Base-by-base conservation (phyloP, 2,797 vertebrate species). In the Diplodus puntazzo region DNA sequence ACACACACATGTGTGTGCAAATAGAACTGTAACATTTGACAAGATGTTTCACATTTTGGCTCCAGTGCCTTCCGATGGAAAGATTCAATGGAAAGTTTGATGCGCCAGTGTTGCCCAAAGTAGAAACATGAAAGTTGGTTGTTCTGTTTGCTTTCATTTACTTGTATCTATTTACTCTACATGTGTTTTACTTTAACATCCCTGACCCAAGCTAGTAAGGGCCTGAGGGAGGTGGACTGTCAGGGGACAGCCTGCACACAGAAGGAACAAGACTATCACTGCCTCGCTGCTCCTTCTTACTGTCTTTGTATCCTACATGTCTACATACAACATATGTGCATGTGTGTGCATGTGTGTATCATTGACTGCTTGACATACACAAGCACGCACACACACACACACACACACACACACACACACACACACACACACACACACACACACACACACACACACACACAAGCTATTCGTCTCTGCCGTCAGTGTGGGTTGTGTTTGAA, bases 171-270 rank as follows among this genome's bases (percentile, higher is more conserved):
- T 92, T 90, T 90, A 81, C 53, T 53, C 70, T 75, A 75, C 90
- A 90, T 89, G 89, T 91, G 88, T 90, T 93, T 92, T 85, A 61
- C 67, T 90, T 92, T 88, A 91, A 89, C 89, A 83, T 90, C 83
- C 16, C 79, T 90, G 87, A 91, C 86, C 90, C 87, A 77, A 76
- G 63, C 81, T 61, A 75, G 78, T 39, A 43, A 68, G 11, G 69
- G 63, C 90, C 85, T 54, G 39, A 71, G 85, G 88, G 73, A 83
- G 59, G 45, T 54, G 48, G 16, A 78, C 57, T 81, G 78, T 84
- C 72, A 82, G 30, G 69, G 65, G 76, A 84, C 69, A 34, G 57
- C 61, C 42, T 21, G 42, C 66, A 75, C 48, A 75, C 81, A 83
- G 64, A 55, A 54, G 57, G 49, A 88, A 81, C 46, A 58, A 11